These are phyloP conservation scores for Cricetomys ansorgei DNA, from an alignment of 2,113 vertebrate species.

Conservation along the genomic window DNA sequence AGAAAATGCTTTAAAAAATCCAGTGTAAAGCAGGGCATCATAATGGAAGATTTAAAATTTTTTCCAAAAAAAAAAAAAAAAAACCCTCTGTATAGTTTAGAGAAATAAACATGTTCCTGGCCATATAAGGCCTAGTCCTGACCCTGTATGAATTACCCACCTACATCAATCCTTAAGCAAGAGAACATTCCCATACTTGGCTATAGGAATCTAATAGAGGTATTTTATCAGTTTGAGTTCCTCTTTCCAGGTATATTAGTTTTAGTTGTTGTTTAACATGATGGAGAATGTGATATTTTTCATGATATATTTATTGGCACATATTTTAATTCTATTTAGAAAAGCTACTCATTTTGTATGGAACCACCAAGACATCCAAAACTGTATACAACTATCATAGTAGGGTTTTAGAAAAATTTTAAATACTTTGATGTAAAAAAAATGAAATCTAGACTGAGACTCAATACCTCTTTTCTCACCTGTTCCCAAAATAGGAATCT, in stretches of 20 bases:
- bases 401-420: background rate
- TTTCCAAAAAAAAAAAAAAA: too few species aligned
- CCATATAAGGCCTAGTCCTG: background rate
- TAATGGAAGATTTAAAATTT: background rate
- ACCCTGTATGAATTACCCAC: too few species aligned
- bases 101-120: background rate
- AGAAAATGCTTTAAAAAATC: background rate
- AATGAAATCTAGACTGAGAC: background rate
- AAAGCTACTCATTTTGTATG: too few species aligned
- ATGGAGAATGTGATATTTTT: too few species aligned
- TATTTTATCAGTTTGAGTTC: too few species aligned
- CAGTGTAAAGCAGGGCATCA: background rate
- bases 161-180: too few species aligned
- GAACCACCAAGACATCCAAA: background rate
- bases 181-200: too few species aligned
- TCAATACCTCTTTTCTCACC: background rate
- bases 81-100: background rate
- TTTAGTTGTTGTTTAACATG: too few species aligned
- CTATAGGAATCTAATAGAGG: too few species aligned
- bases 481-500: background rate
- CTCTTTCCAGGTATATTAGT: too few species aligned
- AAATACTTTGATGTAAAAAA: background rate
- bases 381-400: background rate
- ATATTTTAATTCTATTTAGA: too few species aligned
- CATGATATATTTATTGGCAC: too few species aligned